Base-by-base conservation (phyloP, 2,113 vertebrate genomes). In the Etheostoma spectabile region DNA sequence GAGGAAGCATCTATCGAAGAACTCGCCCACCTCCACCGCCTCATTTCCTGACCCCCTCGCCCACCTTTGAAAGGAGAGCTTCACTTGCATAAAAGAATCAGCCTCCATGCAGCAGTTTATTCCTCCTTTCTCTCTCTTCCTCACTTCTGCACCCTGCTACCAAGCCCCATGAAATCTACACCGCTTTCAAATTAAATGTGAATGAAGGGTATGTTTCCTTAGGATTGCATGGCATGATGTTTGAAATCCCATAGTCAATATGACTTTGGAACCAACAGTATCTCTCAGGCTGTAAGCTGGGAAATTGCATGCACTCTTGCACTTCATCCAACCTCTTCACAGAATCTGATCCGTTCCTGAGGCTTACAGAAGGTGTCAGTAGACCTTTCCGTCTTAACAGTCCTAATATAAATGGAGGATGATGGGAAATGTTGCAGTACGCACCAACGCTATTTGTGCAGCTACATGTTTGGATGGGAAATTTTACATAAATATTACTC, bases 161-260 rank as follows among this genome's bases (percentile, higher is more conserved):
- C 72, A 6, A 89, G 88, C 79, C 68, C 83, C 90, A 83, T 92
- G 83, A 92, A 90, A 93, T 93, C 89, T 86, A 89, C 85, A 90
- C 91, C 91, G 83, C 90, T 92, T 94, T 95, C 80, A 89, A 91
- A 94, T 93, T 74, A 89, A 93, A 94, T 90, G 89, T 89, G 90
- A 93, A 93, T 89, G 86, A 86, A 91, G 77, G 86, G 81, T 85
- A 92, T 86, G 91, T 92, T 91, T 94, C 84, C 79, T 84, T 89
- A 92, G 88, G 87, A 91, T 85, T 89, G 89, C 90, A 77, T 83
- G 84, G 87, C 85, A 88, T 86, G 86, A 89, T 85, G 74, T 91
- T 77, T 85, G 72, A 92, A 93, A 94, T 86, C 87, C 70, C 46
- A 66, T 77, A 84, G 79, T 93, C 90, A 93, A 93, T 83, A 80